phyloP scores from a whole-genome alignment of 1,140 invertebrate genomes.

The Saxidomus purpurata region DNA sequence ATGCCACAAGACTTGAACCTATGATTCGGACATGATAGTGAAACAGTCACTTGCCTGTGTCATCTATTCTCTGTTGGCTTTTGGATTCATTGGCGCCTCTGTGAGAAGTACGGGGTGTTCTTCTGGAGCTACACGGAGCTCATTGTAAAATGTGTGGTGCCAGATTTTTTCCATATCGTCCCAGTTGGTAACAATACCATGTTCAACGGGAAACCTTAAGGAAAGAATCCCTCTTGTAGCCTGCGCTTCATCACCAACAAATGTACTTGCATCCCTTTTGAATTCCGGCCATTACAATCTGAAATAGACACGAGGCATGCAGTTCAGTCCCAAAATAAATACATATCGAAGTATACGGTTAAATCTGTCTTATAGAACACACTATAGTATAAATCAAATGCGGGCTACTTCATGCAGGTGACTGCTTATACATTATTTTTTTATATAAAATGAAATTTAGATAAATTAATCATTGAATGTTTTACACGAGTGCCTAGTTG shows the following conservation, averaged over 20 bases:
- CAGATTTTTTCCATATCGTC: slow-evolving; percentile 22
- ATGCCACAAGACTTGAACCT: too few species aligned
- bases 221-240: slow-evolving; percentile 90
- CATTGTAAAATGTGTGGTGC: neutral
- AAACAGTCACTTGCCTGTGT: slow-evolving; percentile 89
- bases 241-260: slow-evolving; percentile 88
- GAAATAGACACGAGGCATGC: neutral
- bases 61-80: slow-evolving; percentile 92
- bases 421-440: too few species aligned
- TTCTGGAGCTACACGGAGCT: slow-evolving; percentile 87
- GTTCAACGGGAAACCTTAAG: slow-evolving; percentile 87
- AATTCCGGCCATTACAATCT: slow-evolving; percentile 79
- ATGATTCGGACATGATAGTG: too few species aligned
- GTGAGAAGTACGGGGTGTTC: slow-evolving; percentile 94
- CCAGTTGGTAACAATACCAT: slow-evolving; percentile 85
- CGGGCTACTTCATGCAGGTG: too few species aligned
- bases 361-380: too few species aligned
- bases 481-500: too few species aligned
- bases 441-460: too few species aligned
- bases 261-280: slow-evolving; percentile 87
- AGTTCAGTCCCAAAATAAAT: too few species aligned
- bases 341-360: too few species aligned
- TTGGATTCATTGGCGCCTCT: slow-evolving; percentile 84
- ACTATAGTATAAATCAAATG: too few species aligned
- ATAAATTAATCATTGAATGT: too few species aligned